Conservation (phyloP, 2,888 invertebrate species). For the Subacronicta megacephala region DNA sequence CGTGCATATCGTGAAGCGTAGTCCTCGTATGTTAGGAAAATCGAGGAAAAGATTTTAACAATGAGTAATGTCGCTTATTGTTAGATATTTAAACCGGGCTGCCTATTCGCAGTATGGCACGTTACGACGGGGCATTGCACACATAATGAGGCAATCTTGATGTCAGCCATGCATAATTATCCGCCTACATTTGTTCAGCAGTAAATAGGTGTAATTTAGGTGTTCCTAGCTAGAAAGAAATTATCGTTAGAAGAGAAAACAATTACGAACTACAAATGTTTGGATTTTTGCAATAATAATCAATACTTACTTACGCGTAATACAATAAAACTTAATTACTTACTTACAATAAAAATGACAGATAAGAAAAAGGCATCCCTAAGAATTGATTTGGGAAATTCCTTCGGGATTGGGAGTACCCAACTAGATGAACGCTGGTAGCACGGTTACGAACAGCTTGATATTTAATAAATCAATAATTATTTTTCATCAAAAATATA, state of each 20-base stretch:
- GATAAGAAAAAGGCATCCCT: no score
- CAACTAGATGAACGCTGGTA: no score
- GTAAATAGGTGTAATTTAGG: conserved; percentile 1
- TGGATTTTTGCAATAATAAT: no score
- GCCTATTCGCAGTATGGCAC: conserved; percentile 14
- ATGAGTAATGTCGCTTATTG: conserved; percentile 41
- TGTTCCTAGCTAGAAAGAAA: background rate
- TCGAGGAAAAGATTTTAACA: conserved; percentile 43
- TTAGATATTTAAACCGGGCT: conserved; percentile 20
- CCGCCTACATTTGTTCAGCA: conserved; percentile 7
- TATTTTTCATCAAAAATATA: no score
- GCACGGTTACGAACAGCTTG: no score
- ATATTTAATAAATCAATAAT: no score
- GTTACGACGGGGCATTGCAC: conserved; percentile 31
- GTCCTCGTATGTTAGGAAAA: conserved; percentile 33
- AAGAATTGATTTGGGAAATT: no score
- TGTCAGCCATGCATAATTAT: conserved; percentile 17
- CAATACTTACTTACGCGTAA: no score
- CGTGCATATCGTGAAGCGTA: background rate
- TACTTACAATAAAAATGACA: no score
- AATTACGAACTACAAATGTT: no score
- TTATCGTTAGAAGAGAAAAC: background rate
- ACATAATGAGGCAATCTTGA: conserved; percentile 26
- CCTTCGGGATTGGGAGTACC: no score
- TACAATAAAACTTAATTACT: no score